Evolutionary conservation across 30 jellyfish, hydroid and myxozoan species (phyloP).

Genomic region (Haliclystus octoradiatus): DNA sequence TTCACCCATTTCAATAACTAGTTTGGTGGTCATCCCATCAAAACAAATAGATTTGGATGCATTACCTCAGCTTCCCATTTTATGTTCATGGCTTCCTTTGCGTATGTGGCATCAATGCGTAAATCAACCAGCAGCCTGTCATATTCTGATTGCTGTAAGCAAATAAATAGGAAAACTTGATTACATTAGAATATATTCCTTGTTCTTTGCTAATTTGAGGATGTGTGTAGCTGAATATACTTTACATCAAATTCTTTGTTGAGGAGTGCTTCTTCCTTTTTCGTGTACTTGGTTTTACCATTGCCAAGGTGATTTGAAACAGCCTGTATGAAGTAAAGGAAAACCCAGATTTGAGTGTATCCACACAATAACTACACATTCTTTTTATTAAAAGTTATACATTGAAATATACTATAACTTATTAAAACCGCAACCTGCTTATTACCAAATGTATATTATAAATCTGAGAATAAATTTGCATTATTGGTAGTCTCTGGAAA

Average conservation of each 20-base stretch:
- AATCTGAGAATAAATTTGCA: too few species aligned
- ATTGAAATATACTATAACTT: too few species aligned
- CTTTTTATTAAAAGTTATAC: neutral
- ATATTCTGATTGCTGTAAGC: conserved; percentile 73
- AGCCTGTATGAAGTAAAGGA: conserved; percentile 20
- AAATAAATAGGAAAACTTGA: neutral
- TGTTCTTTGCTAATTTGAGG: neutral
- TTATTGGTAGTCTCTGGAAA: too few species aligned
- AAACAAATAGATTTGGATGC: neutral
- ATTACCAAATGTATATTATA: too few species aligned
- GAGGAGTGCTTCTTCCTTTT: conserved; percentile 80
- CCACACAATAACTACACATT: neutral
- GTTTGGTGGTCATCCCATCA: too few species aligned
- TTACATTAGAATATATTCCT: neutral
- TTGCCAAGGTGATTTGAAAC: conserved; percentile 70
- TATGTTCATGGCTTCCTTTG: conserved; percentile 73
- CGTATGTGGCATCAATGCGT: conserved; percentile 71
- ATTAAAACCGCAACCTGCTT: too few species aligned
- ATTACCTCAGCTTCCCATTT: conserved; percentile 77
- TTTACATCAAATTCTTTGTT: conserved; percentile 68
- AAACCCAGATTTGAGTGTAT: neutral
- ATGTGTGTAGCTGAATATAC: neutral
- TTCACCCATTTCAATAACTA: too few species aligned
- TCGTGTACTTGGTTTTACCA: conserved; percentile 55
- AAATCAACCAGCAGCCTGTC: conserved; percentile 63